Evolutionary conservation across 2,888 invertebrate species (phyloP), one percentile per base, ranked within the genome.

Genomic region (Caenorhabditis angaria): DNA sequence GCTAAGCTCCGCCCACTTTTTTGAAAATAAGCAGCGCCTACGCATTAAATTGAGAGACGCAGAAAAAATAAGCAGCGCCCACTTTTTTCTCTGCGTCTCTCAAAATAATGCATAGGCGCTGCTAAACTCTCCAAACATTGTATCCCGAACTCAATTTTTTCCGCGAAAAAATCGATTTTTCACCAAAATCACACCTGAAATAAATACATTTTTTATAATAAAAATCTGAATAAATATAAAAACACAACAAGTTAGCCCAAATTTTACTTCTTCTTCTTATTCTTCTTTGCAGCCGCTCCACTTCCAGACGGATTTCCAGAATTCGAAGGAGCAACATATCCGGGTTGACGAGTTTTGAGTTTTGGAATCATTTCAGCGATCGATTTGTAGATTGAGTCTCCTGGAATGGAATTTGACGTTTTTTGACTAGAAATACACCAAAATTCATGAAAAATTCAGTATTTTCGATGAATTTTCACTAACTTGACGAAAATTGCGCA

Each of bases 281-380:
- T 75, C 60, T 78, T 77, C 65, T 74, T 77, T 22, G 57, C 64
- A 8, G 50, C 68, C n/a, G 65, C 68, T 48, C 61, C 59, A 27
- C 25, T 67, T 10, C 65, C 58, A n/a, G 74, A 22, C 12, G 74
- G 35, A 14, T 41, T 67, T 12, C 65, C 65, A n/a, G n/a, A n/a
- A n/a, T n/a, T n/a, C 10, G 72, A 51, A 25, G 70, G 57, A n/a
- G 80, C 62, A 14, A 66, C 65, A 63, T 76, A 80, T 14, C 80
- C 83, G 6, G 78, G 74, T 65, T 85, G 84, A 14, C 87, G 73
- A 0, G 81, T 73, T 71, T 87, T 87, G 78, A 87, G 73, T 58
- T 87, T 84, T 29, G 87, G 87, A 62, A 87, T 86, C 78, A 83
- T 81, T 28, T 83, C 83, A 47, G 82, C 82, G 1, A 82, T 67